Percentiles rank a stretch among this genome's conserved stretches.
Evolutionary conservation across 2,888 invertebrate species (phyloP).

Genomic region (Chymomyza procnemis): DNA sequence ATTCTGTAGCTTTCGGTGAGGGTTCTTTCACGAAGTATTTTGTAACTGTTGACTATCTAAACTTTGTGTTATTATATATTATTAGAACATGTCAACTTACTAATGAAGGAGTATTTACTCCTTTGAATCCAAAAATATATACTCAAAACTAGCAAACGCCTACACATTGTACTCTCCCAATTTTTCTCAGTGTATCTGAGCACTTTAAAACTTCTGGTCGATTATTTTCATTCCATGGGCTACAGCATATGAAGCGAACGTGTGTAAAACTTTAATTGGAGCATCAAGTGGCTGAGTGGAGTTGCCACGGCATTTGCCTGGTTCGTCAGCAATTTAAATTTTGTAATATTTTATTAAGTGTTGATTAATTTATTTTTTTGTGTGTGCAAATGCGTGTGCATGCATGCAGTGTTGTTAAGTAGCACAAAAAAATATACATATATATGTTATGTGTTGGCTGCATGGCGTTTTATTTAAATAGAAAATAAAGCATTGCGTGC

Average conservation of each 20-base stretch:
- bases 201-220: neutral
- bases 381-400: too few species aligned
- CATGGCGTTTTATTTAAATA: conserved; percentile 1
- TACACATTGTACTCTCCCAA: too few species aligned
- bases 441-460: too few species aligned
- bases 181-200: neutral
- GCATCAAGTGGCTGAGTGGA: conserved; percentile 66
- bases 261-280: conserved; percentile 67
- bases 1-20: too few species aligned
- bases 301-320: conserved; percentile 20
- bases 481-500: conserved; percentile 48
- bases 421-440: neutral
- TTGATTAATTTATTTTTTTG: conserved; percentile 58
- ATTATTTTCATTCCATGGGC: neutral
- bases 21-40: too few species aligned
- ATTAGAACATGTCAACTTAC: too few species aligned
- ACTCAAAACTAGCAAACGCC: too few species aligned
- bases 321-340: conserved; percentile 38
- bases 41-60: too few species aligned
- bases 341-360: conserved; percentile 72
- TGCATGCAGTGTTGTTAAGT: neutral
- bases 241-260: conserved; percentile 17
- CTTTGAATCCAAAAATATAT: too few species aligned
- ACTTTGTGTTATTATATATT: too few species aligned
- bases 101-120: too few species aligned